Conservation (phyloP, 2,797 vertebrate species). For the Sardinella longiceps region DNA sequence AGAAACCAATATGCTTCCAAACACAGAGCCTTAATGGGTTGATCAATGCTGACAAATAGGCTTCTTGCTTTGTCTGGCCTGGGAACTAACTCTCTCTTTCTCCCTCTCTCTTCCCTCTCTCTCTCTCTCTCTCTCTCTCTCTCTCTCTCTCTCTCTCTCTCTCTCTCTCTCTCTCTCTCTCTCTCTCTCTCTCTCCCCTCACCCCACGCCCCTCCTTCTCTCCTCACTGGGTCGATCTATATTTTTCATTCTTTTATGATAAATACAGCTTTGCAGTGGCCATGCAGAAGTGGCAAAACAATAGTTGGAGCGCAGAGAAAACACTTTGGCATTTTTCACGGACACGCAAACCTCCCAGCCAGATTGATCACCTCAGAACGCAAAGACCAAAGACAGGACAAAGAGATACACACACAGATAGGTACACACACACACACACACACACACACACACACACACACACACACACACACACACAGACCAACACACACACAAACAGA, state of each 20-base stretch:
- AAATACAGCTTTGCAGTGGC: conserved; percentile 66
- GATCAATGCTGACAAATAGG: conserved; percentile 84
- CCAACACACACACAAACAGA: background rate
- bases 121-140: background rate
- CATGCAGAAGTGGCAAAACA: conserved; percentile 53
- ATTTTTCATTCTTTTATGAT: conserved; percentile 71
- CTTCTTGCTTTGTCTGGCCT: conserved; percentile 70
- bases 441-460: background rate
- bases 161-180: conserved; percentile 39
- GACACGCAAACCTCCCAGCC: background rate
- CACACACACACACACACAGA: background rate
- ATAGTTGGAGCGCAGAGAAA: conserved; percentile 30
- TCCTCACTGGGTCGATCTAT: conserved; percentile 68
- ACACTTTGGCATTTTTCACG: background rate
- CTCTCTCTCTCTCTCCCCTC: conserved; percentile 59
- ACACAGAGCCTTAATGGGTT: conserved; percentile 78
- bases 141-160: conserved; percentile 6
- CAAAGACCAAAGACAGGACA: background rate
- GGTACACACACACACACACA: background rate
- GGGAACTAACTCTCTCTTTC: conserved; percentile 41
- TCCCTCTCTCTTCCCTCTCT: background rate
- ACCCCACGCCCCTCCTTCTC: too few relatives aligned
- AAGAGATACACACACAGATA: background rate
- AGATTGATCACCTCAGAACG: background rate
- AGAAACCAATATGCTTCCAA: conserved; percentile 80